Evolutionary conservation across 2,113 vertebrate species (phyloP).

Genomic region (Mugil cephalus): DNA sequence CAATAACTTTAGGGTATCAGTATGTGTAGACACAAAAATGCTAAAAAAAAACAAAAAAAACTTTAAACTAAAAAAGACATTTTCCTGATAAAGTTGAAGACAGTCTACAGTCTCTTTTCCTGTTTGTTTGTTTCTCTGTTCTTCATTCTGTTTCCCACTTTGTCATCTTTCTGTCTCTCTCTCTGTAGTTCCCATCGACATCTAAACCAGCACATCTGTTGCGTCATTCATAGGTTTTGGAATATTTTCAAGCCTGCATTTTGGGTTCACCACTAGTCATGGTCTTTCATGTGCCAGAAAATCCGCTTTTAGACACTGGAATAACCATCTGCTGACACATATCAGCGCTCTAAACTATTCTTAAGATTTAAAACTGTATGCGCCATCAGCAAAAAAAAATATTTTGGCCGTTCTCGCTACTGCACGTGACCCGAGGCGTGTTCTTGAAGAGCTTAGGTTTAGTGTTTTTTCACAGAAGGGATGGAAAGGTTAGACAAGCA

Average conservation of each 20-base stretch:
- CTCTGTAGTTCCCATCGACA: constrained; percentile 10
- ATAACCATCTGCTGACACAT: constrained; percentile 2
- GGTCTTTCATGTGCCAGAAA: not conserved
- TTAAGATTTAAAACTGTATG: not conserved
- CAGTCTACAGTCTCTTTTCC: not conserved
- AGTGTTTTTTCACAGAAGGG: not conserved
- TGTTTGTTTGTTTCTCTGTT: not conserved
- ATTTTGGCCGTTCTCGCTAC: not conserved
- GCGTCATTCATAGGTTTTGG: not conserved
- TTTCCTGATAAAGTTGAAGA: not conserved
- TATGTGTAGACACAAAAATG: too few relatives aligned
- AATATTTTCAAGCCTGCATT: constrained; percentile 15
- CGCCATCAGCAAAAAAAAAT: not conserved
- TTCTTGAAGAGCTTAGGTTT: constrained; percentile 3
- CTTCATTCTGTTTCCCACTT: not conserved
- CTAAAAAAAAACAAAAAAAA: too few relatives aligned
- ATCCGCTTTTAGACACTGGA: constrained; percentile 9
- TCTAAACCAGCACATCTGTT: constrained; percentile 9
- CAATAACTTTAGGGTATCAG: too few relatives aligned
- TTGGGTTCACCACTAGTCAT: constrained; percentile 19
- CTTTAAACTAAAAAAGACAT: too few relatives aligned
- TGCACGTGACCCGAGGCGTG: not conserved
- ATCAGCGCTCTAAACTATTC: not conserved
- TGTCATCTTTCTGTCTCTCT: constrained; percentile 2
- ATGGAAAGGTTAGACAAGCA: constrained; percentile 31